Base-by-base conservation (phyloP, 35 echinoderm and acorn worm species). In the Heliocidaris erythrogramma region DNA sequence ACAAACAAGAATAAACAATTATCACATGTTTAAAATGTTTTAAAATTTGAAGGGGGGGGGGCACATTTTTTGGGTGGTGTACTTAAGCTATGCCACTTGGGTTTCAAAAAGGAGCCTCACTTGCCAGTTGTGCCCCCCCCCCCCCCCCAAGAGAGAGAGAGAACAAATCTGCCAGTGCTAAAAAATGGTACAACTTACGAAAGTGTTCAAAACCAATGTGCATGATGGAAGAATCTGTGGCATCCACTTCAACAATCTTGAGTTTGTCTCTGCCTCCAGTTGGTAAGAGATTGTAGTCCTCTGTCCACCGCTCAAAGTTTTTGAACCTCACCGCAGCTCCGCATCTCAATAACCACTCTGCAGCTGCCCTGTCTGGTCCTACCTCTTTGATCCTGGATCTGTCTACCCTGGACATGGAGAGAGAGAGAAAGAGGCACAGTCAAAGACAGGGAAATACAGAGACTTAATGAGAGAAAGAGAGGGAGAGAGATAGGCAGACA, bases 141-240 rank as follows among this genome's bases (percentile, higher is more conserved):
- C n/a, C n/a, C n/a, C n/a, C n/a, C n/a, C n/a, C n/a, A n/a, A n/a
- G n/a, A n/a, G n/a, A n/a, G n/a, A n/a, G n/a, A n/a, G n/a, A n/a
- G n/a, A n/a, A n/a, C n/a, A n/a, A n/a, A n/a, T n/a, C n/a, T n/a
- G n/a, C n/a, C n/a, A n/a, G n/a, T n/a, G n/a, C n/a, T n/a, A n/a
- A n/a, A n/a, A n/a, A 84, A 84, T 29, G 14, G 1, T 18, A 84
- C 14, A 32, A 96, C 98, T 99, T 86, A 99, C 98, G 86, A 47
- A 99, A 99, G 85, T 97, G 86, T 94, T 95, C 94, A 95, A 99
- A 99, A 35, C 98, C 98, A 85, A 99, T 96, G 91, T 99, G 97
- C 98, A 99, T 99, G 86, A 99, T 97, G 48, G 93, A 96, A 0
- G 98, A 99, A 48, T 99, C 98, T 78, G 98, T 97, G 8, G 98